A percentile compares a stretch with the other conserved stretches of the same genome.
phyloP scores from a whole-genome alignment of 1,140 invertebrate species.

The Drosophila bocqueti region DNA sequence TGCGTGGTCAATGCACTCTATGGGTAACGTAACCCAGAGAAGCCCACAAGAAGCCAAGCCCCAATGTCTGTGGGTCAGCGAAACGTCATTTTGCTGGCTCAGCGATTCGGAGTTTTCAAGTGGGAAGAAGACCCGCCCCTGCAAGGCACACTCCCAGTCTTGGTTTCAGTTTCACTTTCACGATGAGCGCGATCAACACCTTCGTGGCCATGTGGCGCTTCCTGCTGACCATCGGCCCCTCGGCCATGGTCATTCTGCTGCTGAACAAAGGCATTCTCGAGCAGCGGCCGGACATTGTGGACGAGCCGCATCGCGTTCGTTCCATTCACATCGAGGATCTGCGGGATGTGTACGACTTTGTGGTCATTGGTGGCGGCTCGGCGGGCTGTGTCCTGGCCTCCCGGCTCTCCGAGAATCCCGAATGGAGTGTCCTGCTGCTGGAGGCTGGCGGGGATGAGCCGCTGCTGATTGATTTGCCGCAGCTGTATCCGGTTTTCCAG shows the following conservation, averaged over 20 bases:
- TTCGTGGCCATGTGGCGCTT: constrained; percentile 86
- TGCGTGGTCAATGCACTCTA: not conserved
- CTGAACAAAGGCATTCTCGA: constrained; percentile 87
- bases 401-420: constrained; percentile 89
- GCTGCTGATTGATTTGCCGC: constrained; percentile 90
- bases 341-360: constrained; percentile 89
- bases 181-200: constrained; percentile 66
- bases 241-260: constrained; percentile 87
- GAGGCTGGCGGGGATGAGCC: constrained; percentile 94
- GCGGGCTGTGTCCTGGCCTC: constrained; percentile 93
- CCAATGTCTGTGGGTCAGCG: constrained; percentile 10
- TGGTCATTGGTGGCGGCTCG: constrained; percentile 93
- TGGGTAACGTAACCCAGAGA: constrained; percentile 1
- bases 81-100: not conserved
- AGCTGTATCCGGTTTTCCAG: constrained; percentile 91
- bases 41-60: not conserved
- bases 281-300: constrained; percentile 89
- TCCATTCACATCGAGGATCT: constrained; percentile 86
- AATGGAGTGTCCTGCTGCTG: constrained; percentile 91
- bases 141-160: too few species aligned
- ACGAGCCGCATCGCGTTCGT: constrained; percentile 86
- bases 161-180: constrained; percentile 22
- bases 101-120: constrained; percentile 1
- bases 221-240: constrained; percentile 87
- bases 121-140: not conserved